These are phyloP conservation scores for Stegana nigrithorax DNA, from an alignment of 2,888 invertebrate species.

Conservation along the genomic window DNA sequence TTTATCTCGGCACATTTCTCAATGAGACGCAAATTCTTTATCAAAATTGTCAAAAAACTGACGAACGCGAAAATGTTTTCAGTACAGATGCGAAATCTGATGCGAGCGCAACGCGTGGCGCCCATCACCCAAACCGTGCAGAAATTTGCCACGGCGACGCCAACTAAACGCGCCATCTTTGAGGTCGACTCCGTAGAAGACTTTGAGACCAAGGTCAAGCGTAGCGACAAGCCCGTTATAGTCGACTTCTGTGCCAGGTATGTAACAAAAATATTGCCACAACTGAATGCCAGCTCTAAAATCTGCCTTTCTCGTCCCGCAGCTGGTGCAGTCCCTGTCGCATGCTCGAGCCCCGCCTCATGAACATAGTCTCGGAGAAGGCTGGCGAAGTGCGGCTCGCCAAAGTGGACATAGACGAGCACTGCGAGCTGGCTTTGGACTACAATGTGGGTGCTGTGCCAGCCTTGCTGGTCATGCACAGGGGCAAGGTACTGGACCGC, in stretches of 20 bases:
- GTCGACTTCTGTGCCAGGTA: constrained; percentile 96
- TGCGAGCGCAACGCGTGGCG: not conserved
- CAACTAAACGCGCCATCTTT: constrained; percentile 71
- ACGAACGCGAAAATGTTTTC: not conserved
- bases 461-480: constrained; percentile 85
- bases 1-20: not conserved
- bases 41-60: constrained; percentile 11
- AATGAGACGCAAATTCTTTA: not conserved
- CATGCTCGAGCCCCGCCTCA: constrained; percentile 86
- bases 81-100: constrained; percentile 21
- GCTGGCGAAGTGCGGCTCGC: constrained; percentile 86
- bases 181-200: constrained; percentile 91
- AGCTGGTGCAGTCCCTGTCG: constrained; percentile 98
- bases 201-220: constrained; percentile 87
- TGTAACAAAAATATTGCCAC: not conserved
- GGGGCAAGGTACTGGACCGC: constrained; percentile 85
- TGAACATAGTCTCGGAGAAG: constrained; percentile 82
- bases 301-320: constrained; percentile 53
- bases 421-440: constrained; percentile 86
- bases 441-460: constrained; percentile 91
- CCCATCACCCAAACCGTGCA: not conserved
- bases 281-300: no score
- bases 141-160: constrained; percentile 18
- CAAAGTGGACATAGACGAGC: constrained; percentile 93
- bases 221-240: constrained; percentile 86